Evolutionary conservation across 2,888 invertebrate species (phyloP), one percentile per base, ranked within the genome.

Genomic region (Resseliella maxima): DNA sequence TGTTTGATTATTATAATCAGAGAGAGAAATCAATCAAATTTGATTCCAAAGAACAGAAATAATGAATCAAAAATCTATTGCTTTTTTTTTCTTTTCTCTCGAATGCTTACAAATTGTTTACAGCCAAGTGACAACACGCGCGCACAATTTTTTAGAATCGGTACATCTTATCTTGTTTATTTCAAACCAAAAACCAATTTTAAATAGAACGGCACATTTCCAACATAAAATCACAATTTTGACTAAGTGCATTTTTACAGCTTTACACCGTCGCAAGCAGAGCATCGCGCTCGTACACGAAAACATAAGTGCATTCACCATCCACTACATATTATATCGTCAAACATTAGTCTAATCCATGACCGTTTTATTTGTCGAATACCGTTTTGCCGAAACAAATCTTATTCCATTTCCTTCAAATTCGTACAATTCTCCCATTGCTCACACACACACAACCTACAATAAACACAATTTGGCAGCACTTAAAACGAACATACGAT

Each of bases 171-270:
- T 72, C 72, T 72, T n/a, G 10, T 3, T 72, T 35, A 3, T 59
- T 59, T n/a, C 2, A 59, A 8, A 12, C 12, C 15, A 35, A 5
- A 31, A 31, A 31, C 0, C 5, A 72, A 59, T 41, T 5, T 12
- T 12, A 24, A 59, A 24, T 24, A 59, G n/a, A 59, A 59, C 12
- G 24, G 24, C 35, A 36, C 81, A 18, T 81, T 81, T 81, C 5
- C 83, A 38, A 6, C 83, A 83, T 38, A 83, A 83, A 83, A 83
- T 38, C 83, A 83, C 83, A 38, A 83, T 83, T 83, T 83, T 24
- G 83, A 83, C 83, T 83, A 38, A 83, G 83, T 83, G 83, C 83
- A 83, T 38, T 83, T 83, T 83, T 83, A 83, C 83, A 83, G 38
- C 83, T 83, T 83, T 83, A 83, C 83, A 83, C 83, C 38, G 36